Percentiles rank a stretch among this genome's conserved stretches.
These are phyloP conservation scores for Omphaloscelis lunosa DNA, from an alignment of 2,888 invertebrate genomes.

Conservation along the genomic window DNA sequence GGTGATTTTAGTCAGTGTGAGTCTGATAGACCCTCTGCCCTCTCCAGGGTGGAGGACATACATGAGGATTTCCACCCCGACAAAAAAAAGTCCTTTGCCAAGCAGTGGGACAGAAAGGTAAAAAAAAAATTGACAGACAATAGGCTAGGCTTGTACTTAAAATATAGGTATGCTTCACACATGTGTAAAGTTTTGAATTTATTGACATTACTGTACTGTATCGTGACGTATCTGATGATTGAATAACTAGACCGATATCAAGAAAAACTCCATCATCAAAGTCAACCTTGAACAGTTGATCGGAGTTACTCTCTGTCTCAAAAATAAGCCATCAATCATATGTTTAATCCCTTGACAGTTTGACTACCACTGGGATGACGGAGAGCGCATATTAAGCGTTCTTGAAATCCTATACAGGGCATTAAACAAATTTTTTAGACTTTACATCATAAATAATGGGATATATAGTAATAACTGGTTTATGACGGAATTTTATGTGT, in stretches of 20 bases:
- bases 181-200: not conserved
- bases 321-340: constrained; percentile 15
- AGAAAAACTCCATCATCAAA: not conserved
- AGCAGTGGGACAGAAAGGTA: too few relatives aligned
- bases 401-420: constrained; percentile 80
- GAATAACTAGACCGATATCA: not conserved
- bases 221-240: not conserved
- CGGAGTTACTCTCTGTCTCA: not conserved
- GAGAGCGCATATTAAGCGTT: constrained; percentile 80
- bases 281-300: not conserved
- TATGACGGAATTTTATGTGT: constrained; percentile 56
- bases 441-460: constrained; percentile 67
- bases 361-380: constrained; percentile 72
- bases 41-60: too few relatives aligned
- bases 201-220: not conserved
- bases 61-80: too few relatives aligned
- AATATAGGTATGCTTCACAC: not conserved
- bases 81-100: too few relatives aligned
- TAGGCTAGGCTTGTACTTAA: too few relatives aligned
- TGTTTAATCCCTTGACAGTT: constrained; percentile 59
- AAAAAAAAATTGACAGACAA: not conserved
- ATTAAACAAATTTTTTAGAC: constrained; percentile 69
- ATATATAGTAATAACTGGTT: constrained; percentile 61
- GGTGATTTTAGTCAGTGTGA: too few relatives aligned
- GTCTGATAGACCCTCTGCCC: too few relatives aligned